Evolutionary conservation across 2,888 invertebrate genomes (phyloP).

Genomic region (Apeira syringaria): DNA sequence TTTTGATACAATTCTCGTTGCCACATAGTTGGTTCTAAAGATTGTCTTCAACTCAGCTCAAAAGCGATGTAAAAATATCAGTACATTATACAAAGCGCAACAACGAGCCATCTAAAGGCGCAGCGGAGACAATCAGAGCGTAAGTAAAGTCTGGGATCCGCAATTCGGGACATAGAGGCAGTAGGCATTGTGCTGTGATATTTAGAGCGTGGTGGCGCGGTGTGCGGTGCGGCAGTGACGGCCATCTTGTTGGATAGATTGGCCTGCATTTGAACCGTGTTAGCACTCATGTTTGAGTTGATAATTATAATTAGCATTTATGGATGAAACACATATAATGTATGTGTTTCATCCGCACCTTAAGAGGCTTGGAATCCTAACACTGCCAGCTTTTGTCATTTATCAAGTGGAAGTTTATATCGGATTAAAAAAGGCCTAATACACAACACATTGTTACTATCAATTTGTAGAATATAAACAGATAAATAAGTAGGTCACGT

Average conservation of each 20-base stretch:
- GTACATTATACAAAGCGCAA: constrained; percentile 21
- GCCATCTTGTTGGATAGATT: neutral
- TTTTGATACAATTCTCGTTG: neutral
- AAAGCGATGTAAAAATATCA: constrained; percentile 18
- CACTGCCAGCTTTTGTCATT: too few species aligned
- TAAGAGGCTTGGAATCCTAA: too few species aligned
- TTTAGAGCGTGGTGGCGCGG: constrained; percentile 11
- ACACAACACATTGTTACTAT: too few species aligned
- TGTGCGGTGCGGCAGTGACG: neutral
- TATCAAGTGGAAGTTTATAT: too few species aligned
- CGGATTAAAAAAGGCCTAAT: too few species aligned
- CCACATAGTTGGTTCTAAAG: neutral
- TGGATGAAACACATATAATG: too few species aligned
- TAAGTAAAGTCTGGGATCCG: constrained; percentile 20
- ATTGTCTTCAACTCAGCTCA: too few species aligned
- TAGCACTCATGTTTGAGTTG: neutral
- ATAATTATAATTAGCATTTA: too few species aligned
- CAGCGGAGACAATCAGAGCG: constrained; percentile 30
- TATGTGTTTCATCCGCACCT: too few species aligned
- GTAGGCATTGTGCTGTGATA: constrained; percentile 14
- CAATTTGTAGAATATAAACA: too few species aligned
- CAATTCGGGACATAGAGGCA: constrained; percentile 20
- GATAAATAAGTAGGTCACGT: too few species aligned
- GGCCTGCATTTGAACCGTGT: neutral
- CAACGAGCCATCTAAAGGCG: constrained; percentile 27